Conservation (phyloP, 2,888 invertebrate species). For the Harpagoxenus sublaevis region DNA sequence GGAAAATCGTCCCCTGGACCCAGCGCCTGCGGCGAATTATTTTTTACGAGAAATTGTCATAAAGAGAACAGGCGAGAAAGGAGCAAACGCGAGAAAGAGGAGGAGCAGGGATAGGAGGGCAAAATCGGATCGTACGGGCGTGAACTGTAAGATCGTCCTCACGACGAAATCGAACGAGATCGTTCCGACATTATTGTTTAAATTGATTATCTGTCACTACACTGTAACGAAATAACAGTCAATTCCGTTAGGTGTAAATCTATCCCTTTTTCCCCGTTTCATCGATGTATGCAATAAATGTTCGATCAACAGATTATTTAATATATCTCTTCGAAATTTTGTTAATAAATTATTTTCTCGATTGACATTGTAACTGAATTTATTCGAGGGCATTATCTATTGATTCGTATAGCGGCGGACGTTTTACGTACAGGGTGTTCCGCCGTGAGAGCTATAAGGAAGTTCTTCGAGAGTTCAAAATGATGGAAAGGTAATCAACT, state of each 20-base stretch:
- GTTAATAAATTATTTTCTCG: slow-evolving; percentile 66
- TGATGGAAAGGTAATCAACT: slow-evolving; percentile 35
- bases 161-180: slow-evolving; percentile 59
- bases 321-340: slow-evolving; percentile 58
- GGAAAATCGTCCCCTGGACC: slow-evolving; percentile 64
- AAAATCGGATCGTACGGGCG: slow-evolving; percentile 68
- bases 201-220: slow-evolving; percentile 66
- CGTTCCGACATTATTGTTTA: slow-evolving; percentile 60
- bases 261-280: slow-evolving; percentile 63
- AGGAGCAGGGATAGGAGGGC: slow-evolving; percentile 28
- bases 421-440: slow-evolving; percentile 24
- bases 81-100: slow-evolving; percentile 40
- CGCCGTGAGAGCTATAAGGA: slow-evolving; percentile 20
- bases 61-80: slow-evolving; percentile 18
- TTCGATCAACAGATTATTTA: slow-evolving; percentile 73
- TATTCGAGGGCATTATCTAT: slow-evolving; percentile 34
- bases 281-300: slow-evolving; percentile 77
- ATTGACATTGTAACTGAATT: slow-evolving; percentile 46
- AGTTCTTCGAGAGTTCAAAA: slow-evolving; percentile 16
- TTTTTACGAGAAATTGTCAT: slow-evolving; percentile 64
- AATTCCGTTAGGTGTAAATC: slow-evolving; percentile 71
- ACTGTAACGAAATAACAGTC: slow-evolving; percentile 67
- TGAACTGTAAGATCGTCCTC: slow-evolving; percentile 58
- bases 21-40: slow-evolving; percentile 64
- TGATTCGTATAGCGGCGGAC: slow-evolving; percentile 21